These are phyloP conservation scores for Gila orcuttii DNA, from an alignment of 2,113 vertebrate species.

Conservation along the genomic window DNA sequence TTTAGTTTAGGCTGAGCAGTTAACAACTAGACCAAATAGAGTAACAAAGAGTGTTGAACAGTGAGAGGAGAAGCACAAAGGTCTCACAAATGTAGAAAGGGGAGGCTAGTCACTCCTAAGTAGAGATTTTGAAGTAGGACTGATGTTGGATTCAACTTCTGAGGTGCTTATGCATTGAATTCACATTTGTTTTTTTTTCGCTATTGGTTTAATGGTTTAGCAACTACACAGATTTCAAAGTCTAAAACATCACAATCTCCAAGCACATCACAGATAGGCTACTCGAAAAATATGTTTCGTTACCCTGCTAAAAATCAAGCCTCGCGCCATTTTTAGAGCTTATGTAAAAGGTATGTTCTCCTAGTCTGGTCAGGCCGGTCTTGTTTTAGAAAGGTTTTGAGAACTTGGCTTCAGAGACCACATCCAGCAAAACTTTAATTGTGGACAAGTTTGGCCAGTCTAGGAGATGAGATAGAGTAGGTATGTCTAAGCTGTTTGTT, in stretches of 20 bases:
- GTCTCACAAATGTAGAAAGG: conserved; percentile 6
- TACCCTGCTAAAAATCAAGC: background rate
- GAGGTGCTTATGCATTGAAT: background rate
- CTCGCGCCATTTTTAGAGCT: too few species aligned
- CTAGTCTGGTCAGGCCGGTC: background rate
- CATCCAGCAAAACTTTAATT: background rate
- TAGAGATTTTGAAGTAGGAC: background rate
- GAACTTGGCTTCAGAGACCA: background rate
- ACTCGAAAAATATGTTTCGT: background rate
- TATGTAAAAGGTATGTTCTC: background rate
- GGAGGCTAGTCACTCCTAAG: background rate
- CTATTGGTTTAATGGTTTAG: background rate
- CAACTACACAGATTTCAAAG: background rate
- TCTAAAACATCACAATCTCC: background rate
- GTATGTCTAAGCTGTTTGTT: background rate
- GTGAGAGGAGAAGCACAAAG: conserved; percentile 20
- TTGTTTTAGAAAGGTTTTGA: background rate
- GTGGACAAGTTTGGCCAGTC: conserved; percentile 3
- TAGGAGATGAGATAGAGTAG: background rate
- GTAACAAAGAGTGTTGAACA: conserved; percentile 4
- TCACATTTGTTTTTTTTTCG: background rate
- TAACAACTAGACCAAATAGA: background rate
- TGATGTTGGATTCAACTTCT: background rate
- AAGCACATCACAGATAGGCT: background rate
- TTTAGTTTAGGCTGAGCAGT: conserved; percentile 52